phyloP scores from a whole-genome alignment of 1,140 invertebrate species.

The Zaprionus taronus region DNA sequence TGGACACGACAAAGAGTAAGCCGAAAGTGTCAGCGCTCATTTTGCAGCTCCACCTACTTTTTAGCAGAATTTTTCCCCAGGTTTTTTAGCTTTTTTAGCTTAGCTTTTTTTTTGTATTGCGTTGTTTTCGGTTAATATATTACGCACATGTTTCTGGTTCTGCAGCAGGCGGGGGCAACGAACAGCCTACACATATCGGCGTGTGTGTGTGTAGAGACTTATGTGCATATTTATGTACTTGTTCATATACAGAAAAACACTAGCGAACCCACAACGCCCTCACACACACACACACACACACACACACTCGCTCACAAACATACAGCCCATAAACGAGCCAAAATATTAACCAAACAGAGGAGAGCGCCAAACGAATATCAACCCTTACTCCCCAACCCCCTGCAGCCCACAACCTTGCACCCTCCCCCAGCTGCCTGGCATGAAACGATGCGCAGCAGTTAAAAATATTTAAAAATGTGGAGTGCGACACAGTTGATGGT shows the following conservation, averaged over 20 bases:
- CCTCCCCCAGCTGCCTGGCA: background rate
- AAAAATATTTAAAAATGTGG: constrained; percentile 79
- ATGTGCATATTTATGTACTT: constrained; percentile 10
- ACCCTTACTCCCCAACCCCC: constrained; percentile 31
- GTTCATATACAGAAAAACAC: constrained; percentile 41
- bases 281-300: constrained; percentile 27
- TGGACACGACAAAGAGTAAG: constrained; percentile 60
- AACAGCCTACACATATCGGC: constrained; percentile 46
- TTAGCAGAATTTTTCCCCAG: constrained; percentile 18
- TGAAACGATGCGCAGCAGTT: constrained; percentile 67
- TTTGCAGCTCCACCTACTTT: constrained; percentile 73
- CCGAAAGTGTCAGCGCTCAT: constrained; percentile 60
- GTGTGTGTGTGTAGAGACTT: constrained; percentile 17
- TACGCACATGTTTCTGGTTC: constrained; percentile 64
- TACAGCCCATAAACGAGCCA: constrained; percentile 52
- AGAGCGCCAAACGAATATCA: constrained; percentile 60
- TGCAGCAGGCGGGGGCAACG: constrained; percentile 2
- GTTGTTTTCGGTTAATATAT: constrained; percentile 74
- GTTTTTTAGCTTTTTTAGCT: constrained; percentile 22
- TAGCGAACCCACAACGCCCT: constrained; percentile 44
- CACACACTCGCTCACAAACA: constrained; percentile 19
- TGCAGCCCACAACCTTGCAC: background rate
- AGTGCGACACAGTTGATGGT: constrained; percentile 43
- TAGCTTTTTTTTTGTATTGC: constrained; percentile 39
- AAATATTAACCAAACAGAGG: constrained; percentile 81